Conservation (phyloP, 92 coral and sea anemone species). For the Virgularia gustaviana region DNA sequence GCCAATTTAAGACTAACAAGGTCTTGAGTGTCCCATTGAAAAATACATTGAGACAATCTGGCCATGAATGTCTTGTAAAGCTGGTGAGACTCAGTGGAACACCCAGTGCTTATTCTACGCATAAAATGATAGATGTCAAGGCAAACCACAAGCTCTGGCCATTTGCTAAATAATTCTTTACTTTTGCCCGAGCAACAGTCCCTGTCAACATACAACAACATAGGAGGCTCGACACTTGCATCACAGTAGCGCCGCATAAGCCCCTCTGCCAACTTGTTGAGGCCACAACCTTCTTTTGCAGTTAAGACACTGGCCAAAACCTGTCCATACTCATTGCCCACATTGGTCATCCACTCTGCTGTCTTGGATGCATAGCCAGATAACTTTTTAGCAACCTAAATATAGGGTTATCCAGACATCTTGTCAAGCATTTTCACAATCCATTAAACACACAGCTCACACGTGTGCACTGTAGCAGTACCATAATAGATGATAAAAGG, state of each 20-base stretch:
- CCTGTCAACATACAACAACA: conserved; percentile 40
- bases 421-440: no score
- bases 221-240: conserved; percentile 34
- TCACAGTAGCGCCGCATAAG: conserved; percentile 29
- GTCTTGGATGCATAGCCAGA: conserved; percentile 2
- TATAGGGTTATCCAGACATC: background rate
- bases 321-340: conserved; percentile 19
- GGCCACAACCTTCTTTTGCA: conserved; percentile 26
- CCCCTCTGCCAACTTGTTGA: conserved; percentile 44
- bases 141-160: conserved; percentile 26
- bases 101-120: conserved; percentile 49
- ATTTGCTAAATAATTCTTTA: conserved; percentile 35
- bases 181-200: conserved; percentile 51
- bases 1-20: background rate
- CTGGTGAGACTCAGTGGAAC: conserved; percentile 54
- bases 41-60: conserved; percentile 54
- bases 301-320: conserved; percentile 14
- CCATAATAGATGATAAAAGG: no score
- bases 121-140: conserved; percentile 58
- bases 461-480: no score
- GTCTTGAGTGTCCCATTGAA: background rate
- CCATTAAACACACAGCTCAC: background rate
- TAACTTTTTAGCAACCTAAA: conserved; percentile 14
- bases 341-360: conserved; percentile 25
- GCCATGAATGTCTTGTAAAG: conserved; percentile 37